Conservation (phyloP, 2,888 invertebrate species). For the Chymomyza caudatula region DNA sequence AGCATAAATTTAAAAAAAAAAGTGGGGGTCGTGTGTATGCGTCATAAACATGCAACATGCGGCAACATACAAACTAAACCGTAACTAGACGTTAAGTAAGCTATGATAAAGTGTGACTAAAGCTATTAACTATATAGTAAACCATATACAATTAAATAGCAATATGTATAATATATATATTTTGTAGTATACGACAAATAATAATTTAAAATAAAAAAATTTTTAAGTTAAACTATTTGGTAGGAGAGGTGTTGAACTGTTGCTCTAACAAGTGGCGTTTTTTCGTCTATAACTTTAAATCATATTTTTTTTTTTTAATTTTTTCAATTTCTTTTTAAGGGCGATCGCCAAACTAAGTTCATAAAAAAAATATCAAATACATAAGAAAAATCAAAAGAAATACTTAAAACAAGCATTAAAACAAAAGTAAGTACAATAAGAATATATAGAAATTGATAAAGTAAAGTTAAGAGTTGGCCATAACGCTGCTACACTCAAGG, state of each 20-base stretch:
- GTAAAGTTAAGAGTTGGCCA: conserved; percentile 5
- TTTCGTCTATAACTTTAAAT: conserved; percentile 19
- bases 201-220: conserved; percentile 33
- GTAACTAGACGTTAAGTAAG: conserved; percentile 35
- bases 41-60: conserved; percentile 74
- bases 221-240: conserved; percentile 51
- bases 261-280: conserved; percentile 64
- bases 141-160: conserved; percentile 15
- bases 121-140: conserved; percentile 37
- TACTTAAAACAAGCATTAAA: conserved; percentile 68
- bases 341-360: conserved; percentile 12
- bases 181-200: conserved; percentile 42
- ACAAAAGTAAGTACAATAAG: conserved; percentile 12
- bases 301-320: conserved; percentile 27
- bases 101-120: conserved; percentile 38
- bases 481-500: neutral
- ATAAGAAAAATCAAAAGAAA: conserved; percentile 49
- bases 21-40: conserved; percentile 40
- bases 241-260: conserved; percentile 79
- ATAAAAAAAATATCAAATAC: conserved; percentile 33
- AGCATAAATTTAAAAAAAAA: conserved; percentile 33
- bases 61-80: conserved; percentile 58
- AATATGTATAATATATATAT: conserved; percentile 13
- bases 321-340: conserved; percentile 33
- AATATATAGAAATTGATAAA: conserved; percentile 10